phyloP scores from a whole-genome alignment of 2,113 vertebrate genomes.

The Peromyscus californicus region DNA sequence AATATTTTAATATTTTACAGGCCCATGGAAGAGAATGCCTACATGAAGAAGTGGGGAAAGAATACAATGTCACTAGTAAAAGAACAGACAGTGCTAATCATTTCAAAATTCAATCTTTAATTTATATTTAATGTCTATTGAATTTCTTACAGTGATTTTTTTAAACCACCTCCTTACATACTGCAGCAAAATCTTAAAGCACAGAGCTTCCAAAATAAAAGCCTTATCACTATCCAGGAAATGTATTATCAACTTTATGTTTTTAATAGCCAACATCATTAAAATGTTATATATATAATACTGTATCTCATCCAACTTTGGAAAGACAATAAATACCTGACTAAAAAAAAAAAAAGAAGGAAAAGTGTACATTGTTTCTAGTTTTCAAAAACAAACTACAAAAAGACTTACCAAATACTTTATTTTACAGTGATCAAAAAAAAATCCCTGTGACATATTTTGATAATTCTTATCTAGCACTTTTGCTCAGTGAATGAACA shows the following conservation, averaged over 20 bases:
- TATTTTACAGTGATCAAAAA: constrained; percentile 24
- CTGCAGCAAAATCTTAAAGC: constrained; percentile 2
- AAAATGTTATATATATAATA: constrained; percentile 64
- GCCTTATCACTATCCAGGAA: neutral
- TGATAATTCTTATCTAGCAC: neutral
- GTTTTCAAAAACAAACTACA: constrained; percentile 53
- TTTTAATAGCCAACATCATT: constrained; percentile 70
- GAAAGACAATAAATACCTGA: constrained; percentile 73
- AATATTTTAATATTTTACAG: neutral
- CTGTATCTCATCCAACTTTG: constrained; percentile 69
- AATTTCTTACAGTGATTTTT: constrained; percentile 28
- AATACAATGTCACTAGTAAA: neutral
- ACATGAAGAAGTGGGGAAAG: neutral
- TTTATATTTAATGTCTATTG: constrained; percentile 12
- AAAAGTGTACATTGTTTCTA: neutral
- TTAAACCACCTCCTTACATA: neutral
- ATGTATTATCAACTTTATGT: constrained; percentile 65
- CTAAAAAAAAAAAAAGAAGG: constrained; percentile 58
- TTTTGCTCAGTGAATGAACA: neutral
- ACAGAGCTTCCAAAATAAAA: constrained; percentile 35
- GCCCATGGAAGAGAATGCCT: neutral
- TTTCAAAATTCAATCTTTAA: constrained; percentile 30
- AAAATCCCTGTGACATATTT: neutral
- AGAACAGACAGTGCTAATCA: neutral
- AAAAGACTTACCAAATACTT: constrained; percentile 36